These are phyloP conservation scores for Amphipyra tragopoginis DNA, from an alignment of 2,888 invertebrate genomes.

Conservation along the genomic window DNA sequence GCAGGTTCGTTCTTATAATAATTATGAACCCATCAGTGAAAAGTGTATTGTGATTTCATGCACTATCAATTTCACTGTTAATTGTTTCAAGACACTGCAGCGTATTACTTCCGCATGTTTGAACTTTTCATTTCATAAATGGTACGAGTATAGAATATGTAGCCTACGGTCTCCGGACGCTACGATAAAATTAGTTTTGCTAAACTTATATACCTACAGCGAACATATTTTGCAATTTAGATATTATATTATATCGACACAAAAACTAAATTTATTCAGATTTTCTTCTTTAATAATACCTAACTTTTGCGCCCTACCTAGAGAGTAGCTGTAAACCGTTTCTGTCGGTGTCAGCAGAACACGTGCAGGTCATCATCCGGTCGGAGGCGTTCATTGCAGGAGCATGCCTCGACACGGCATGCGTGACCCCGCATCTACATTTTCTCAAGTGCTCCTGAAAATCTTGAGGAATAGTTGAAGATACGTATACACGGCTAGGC, in stretches of 20 bases:
- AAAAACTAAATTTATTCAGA: not conserved
- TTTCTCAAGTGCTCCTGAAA: conserved; percentile 67
- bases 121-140: not conserved
- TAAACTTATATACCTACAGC: no score
- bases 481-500: conserved; percentile 47
- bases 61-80: not conserved
- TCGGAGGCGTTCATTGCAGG: conserved; percentile 56
- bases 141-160: not conserved
- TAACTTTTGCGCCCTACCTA: conserved; percentile 7
- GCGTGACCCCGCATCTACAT: conserved; percentile 79
- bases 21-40: not conserved
- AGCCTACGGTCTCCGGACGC: no score
- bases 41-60: not conserved
- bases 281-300: not conserved
- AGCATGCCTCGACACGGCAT: conserved; percentile 67
- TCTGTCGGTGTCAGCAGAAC: conserved; percentile 45
- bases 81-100: not conserved
- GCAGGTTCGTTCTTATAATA: not conserved
- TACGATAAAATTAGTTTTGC: no score
- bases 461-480: conserved; percentile 50
- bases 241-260: not conserved
- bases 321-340: conserved; percentile 12
- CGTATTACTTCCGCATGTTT: conserved; percentile 4
- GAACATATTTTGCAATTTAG: no score
- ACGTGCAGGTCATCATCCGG: conserved; percentile 71